Percentiles rank a stretch among this genome's conserved stretches.
These are phyloP conservation scores for Tenthredo notha DNA, from an alignment of 2,888 invertebrate species.

Conservation along the genomic window DNA sequence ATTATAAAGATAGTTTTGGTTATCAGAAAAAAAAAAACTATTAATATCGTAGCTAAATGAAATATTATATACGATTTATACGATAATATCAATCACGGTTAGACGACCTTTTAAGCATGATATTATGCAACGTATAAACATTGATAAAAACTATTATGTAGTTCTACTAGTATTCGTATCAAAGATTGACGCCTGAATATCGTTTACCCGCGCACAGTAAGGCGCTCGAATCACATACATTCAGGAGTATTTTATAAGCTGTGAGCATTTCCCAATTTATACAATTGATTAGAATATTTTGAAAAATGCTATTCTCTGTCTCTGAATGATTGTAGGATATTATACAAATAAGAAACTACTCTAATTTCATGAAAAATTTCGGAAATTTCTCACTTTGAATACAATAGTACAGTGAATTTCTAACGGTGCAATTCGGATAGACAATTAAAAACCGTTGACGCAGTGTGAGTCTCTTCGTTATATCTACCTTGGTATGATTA, in stretches of 20 bases:
- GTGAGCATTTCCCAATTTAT: neutral
- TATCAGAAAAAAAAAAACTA: neutral
- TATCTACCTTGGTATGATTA: neutral
- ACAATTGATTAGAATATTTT: neutral
- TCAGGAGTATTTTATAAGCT: neutral
- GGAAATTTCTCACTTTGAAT: neutral
- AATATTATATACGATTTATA: neutral
- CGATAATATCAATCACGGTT: neutral
- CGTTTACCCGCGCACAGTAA: neutral
- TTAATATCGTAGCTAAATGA: neutral
- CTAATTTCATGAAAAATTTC: neutral
- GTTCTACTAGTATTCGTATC: neutral
- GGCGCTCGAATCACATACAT: neutral
- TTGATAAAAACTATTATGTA: neutral
- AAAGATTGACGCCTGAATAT: constrained; percentile 8
- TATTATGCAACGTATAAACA: neutral
- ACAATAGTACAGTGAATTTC: neutral
- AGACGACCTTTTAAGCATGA: neutral
- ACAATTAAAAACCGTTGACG: neutral
- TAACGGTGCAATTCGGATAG: neutral
- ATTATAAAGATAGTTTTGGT: no score
- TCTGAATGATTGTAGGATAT: neutral
- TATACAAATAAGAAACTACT: neutral
- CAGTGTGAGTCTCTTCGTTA: neutral
- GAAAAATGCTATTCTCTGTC: neutral